Evolutionary conservation across 2,888 invertebrate genomes (phyloP).

Genomic region (Amphiduros pacificus): DNA sequence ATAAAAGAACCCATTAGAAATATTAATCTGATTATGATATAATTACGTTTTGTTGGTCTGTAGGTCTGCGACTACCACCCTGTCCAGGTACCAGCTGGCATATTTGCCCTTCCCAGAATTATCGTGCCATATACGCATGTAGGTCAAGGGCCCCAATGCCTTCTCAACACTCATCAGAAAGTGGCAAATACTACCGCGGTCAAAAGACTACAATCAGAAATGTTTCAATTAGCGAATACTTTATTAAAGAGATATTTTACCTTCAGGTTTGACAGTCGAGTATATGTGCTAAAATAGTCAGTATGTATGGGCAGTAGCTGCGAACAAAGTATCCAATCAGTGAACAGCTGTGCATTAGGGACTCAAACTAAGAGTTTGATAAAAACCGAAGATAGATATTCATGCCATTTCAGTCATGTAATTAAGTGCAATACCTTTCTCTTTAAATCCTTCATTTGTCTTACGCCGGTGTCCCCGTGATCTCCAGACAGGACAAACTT

Average conservation of each 20-base stretch:
- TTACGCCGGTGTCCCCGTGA: conserved; percentile 45
- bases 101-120: conserved; percentile 60
- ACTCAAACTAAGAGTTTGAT: too few relatives aligned
- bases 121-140: conserved; percentile 63
- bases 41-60: conserved; percentile 58
- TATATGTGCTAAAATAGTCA: too few relatives aligned
- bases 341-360: too few relatives aligned
- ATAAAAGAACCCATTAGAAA: background rate
- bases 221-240: background rate
- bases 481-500: conserved; percentile 49
- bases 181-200: conserved; percentile 39
- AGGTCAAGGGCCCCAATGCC: conserved; percentile 60
- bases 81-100: conserved; percentile 61
- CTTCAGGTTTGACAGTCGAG: too few relatives aligned
- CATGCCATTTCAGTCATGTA: too few relatives aligned
- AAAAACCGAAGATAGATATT: too few relatives aligned
- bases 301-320: too few relatives aligned
- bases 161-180: conserved; percentile 42
- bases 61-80: conserved; percentile 60
- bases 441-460: conserved; percentile 42
- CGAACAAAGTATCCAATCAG: too few relatives aligned
- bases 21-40: background rate
- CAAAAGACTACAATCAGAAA: conserved; percentile 26
- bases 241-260: too few relatives aligned
- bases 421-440: conserved; percentile 22